Conservation (phyloP, 1,140 invertebrate genomes). For the Argopecten irradians region DNA sequence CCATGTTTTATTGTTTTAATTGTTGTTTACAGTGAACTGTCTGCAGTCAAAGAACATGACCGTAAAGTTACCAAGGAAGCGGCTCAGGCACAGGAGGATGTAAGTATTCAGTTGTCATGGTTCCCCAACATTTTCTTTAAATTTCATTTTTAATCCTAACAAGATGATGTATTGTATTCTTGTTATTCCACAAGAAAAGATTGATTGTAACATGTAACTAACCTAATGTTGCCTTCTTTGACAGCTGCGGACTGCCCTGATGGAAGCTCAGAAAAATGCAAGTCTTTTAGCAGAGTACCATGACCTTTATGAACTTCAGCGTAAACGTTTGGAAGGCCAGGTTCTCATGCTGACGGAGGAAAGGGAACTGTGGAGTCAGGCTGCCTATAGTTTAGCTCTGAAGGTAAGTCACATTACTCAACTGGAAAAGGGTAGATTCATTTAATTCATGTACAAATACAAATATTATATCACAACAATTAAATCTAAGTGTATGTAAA, state of each 20-base stretch:
- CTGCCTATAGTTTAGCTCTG: constrained; percentile 74
- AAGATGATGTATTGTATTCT: no score
- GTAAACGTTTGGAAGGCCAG: constrained; percentile 72
- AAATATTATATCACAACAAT: no score
- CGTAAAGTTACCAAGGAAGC: constrained; percentile 73
- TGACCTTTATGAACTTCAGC: constrained; percentile 76
- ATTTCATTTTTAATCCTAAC: no score
- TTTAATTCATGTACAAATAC: no score
- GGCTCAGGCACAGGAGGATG: constrained; percentile 74
- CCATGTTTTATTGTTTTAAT: constrained; percentile 19
- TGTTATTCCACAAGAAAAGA: no score
- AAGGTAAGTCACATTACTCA: background rate
- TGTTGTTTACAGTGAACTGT: constrained; percentile 71
- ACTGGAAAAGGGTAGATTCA: no score
- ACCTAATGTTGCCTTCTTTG: background rate
- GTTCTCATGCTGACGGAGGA: constrained; percentile 72
- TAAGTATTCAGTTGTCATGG: no score
- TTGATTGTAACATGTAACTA: background rate
- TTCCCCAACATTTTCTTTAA: no score
- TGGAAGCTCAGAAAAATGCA: constrained; percentile 75
- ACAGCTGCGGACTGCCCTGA: constrained; percentile 73
- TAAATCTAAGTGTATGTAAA: no score
- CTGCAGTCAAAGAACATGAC: constrained; percentile 76
- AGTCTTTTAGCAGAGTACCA: constrained; percentile 76
- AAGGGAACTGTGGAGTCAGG: constrained; percentile 75